These are phyloP conservation scores for Onychorhynchus coronatus DNA, from an alignment of 2,113 vertebrate genomes.

Conservation along the genomic window DNA sequence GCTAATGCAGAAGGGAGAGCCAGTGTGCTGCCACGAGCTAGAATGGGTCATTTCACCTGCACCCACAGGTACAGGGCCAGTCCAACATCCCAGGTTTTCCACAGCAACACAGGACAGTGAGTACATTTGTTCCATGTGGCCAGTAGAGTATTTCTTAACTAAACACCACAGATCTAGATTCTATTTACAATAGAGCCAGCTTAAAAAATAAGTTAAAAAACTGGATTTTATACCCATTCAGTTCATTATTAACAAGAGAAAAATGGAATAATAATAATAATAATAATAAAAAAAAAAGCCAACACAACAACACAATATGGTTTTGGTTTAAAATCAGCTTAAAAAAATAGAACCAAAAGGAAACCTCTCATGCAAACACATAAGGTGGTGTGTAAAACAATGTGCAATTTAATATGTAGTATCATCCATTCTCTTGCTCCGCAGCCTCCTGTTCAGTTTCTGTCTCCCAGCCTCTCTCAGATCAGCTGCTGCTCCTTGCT, in stretches of 20 bases:
- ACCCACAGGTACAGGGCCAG: not conserved
- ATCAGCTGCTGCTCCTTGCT: conserved; percentile 51
- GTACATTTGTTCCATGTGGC: conserved; percentile 20
- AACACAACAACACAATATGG: conserved; percentile 78
- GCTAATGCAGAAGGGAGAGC: not conserved
- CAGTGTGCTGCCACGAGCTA: not conserved
- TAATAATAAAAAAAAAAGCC: conserved; percentile 56
- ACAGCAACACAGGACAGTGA: conserved; percentile 14
- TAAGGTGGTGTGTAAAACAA: conserved; percentile 88
- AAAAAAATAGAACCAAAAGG: conserved; percentile 80
- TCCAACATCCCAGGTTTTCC: not conserved
- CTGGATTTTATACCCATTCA: conserved; percentile 75
- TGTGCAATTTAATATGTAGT: conserved; percentile 88
- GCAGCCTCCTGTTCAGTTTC: conserved; percentile 32
- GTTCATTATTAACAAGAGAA: conserved; percentile 76
- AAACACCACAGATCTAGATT: conserved; percentile 16
- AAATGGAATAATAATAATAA: conserved; percentile 58
- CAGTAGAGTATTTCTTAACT: conserved; percentile 16
- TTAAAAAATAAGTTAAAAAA: conserved; percentile 74
- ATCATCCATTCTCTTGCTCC: conserved; percentile 78
- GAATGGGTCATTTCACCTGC: not conserved
- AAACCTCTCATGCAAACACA: conserved; percentile 82
- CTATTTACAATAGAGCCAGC: conserved; percentile 66
- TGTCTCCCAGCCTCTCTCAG: conserved; percentile 52
- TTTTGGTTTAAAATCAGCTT: conserved; percentile 81